phyloP scores from a whole-genome alignment of 2,797 vertebrate genomes.

The Hoplostethus atlanticus region DNA sequence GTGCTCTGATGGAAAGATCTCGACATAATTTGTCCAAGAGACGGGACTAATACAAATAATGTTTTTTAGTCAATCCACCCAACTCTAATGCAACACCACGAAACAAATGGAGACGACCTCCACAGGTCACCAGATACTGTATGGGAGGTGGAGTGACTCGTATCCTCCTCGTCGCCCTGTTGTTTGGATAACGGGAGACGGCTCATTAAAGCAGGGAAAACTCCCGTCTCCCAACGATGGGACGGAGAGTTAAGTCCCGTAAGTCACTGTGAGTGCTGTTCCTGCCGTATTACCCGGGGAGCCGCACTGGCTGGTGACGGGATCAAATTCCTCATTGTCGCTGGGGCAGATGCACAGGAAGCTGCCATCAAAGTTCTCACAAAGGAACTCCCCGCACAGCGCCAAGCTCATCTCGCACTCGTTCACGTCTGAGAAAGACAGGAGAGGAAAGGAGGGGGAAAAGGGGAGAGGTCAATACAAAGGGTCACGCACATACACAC shows the following conservation, averaged over 20 bases:
- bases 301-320: constrained; percentile 81
- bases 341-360: constrained; percentile 88
- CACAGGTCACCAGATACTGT: constrained; percentile 62
- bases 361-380: constrained; percentile 87
- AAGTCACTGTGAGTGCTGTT: constrained; percentile 68
- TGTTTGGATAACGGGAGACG: constrained; percentile 81
- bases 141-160: constrained; percentile 59
- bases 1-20: constrained; percentile 48
- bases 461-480: constrained; percentile 44
- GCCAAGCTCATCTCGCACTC: constrained; percentile 85
- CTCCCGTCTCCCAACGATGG: constrained; percentile 70
- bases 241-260: constrained; percentile 71
- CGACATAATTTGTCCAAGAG: constrained; percentile 59
- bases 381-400: constrained; percentile 83
- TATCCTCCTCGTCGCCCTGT: constrained; percentile 70
- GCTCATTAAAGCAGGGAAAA: constrained; percentile 82
- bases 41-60: constrained; percentile 61
- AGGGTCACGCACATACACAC: constrained; percentile 44
- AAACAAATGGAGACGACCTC: constrained; percentile 63
- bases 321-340: constrained; percentile 87
- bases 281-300: constrained; percentile 79
- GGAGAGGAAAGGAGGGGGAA: constrained; percentile 21
- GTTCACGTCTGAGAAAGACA: constrained; percentile 80
- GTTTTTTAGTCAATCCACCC: constrained; percentile 55
- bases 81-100: constrained; percentile 50